phyloP scores from a whole-genome alignment of 2,888 invertebrate species.

The Phasia obesa region DNA sequence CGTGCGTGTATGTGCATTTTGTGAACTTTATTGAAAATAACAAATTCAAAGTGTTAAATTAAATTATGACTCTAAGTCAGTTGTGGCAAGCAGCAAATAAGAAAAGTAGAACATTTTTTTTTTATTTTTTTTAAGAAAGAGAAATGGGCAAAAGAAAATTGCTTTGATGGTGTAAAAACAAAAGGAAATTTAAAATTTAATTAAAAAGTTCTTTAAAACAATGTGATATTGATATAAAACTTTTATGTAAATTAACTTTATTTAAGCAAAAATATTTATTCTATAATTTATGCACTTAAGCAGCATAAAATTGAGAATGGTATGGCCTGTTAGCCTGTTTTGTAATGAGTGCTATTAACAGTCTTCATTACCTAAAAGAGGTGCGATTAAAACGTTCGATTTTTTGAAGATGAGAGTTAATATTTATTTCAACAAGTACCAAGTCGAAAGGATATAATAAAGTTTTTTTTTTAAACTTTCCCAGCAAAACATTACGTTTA shows the following conservation, averaged over 20 bases:
- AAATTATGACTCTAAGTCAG: slow-evolving; percentile 67
- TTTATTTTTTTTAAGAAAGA: background rate
- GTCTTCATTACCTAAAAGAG: no score
- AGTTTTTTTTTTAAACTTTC: no score
- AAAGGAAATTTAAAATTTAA: background rate
- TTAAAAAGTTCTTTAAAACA: background rate
- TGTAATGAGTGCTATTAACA: no score
- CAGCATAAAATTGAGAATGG: no score
- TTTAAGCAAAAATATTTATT: background rate
- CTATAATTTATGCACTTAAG: background rate
- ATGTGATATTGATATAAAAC: background rate
- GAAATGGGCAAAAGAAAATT: slow-evolving; percentile 7
- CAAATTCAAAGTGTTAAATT: slow-evolving; percentile 70
- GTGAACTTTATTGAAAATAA: slow-evolving; percentile 54
- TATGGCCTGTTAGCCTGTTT: no score
- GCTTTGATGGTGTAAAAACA: background rate
- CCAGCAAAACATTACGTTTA: no score
- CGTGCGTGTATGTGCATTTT: background rate
- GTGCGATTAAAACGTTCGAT: no score
- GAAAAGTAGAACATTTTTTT: slow-evolving; percentile 41
- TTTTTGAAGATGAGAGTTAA: no score
- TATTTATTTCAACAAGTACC: no score
- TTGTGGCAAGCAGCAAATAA: slow-evolving; percentile 41
- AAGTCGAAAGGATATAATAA: no score
- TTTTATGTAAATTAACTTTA: background rate